phyloP scores from a whole-genome alignment of 2,888 invertebrate species.

The Archaeoteleia sp. region DNA sequence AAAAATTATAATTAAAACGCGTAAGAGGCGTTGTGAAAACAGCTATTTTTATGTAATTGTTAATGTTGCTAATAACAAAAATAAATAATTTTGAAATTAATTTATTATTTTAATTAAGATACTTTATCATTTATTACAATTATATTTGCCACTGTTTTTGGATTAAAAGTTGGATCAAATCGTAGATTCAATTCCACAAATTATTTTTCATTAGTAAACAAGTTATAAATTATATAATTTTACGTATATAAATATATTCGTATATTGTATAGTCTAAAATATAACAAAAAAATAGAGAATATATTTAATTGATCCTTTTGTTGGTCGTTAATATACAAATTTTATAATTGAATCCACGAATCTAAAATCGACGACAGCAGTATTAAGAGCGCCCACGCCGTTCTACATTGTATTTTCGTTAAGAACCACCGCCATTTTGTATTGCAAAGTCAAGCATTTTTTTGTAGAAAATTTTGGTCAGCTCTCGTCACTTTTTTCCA shows the following conservation, averaged over 20 bases:
- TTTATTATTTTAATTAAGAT: not conserved
- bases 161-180: slow-evolving; percentile 23
- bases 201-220: not conserved
- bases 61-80: too few relatives aligned
- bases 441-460: slow-evolving; percentile 35
- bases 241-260: slow-evolving; percentile 6
- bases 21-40: too few relatives aligned
- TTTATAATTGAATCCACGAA: slow-evolving; percentile 43
- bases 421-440: slow-evolving; percentile 47
- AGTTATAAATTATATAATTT: not conserved
- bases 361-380: slow-evolving; percentile 65
- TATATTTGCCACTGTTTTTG: not conserved
- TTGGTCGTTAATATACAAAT: too few relatives aligned
- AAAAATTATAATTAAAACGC: too few relatives aligned
- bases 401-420: slow-evolving; percentile 48
- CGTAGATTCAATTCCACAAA: slow-evolving; percentile 22
- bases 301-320: too few relatives aligned
- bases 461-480: not conserved
- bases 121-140: slow-evolving; percentile 21
- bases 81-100: too few relatives aligned
- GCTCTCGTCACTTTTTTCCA: slow-evolving; percentile 3
- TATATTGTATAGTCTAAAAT: not conserved
- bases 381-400: slow-evolving; percentile 70
- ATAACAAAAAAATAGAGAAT: not conserved
- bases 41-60: too few relatives aligned